A percentile compares a stretch with the other conserved stretches of the same genome.
Conservation (phyloP, 2,113 vertebrate species). For the Grus americana region DNA sequence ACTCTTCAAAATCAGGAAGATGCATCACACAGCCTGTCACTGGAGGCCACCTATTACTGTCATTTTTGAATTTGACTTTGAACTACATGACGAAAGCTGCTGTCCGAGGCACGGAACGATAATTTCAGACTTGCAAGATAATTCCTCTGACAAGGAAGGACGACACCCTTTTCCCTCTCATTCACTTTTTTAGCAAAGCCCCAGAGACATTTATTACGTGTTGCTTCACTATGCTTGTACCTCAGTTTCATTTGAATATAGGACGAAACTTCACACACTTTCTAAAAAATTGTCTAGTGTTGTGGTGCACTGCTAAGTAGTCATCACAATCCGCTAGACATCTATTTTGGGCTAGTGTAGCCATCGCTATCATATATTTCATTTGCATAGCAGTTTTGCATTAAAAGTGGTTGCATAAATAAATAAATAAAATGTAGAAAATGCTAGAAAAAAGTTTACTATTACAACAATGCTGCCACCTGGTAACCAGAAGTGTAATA, state of each 20-base stretch:
- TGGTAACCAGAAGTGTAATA: constrained; percentile 38
- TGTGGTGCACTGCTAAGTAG: not conserved
- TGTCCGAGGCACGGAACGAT: not conserved
- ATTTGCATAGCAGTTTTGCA: not conserved
- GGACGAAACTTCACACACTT: not conserved
- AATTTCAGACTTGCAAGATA: not conserved
- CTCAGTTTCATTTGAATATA: not conserved
- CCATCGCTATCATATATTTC: not conserved
- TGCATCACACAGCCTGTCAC: not conserved
- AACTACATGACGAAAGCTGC: not conserved
- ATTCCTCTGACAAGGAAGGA: not conserved
- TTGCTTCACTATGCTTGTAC: not conserved
- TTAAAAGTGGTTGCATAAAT: not conserved
- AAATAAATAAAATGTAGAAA: not conserved
- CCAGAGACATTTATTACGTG: not conserved
- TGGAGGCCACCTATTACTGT: not conserved
- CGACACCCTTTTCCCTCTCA: not conserved
- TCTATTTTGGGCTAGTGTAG: not conserved
- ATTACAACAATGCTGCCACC: constrained; percentile 53
- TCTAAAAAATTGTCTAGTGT: not conserved
- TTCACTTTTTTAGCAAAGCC: not conserved
- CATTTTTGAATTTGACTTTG: not conserved
- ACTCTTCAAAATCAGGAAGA: not conserved
- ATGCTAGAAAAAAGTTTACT: constrained; percentile 3
- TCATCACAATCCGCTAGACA: not conserved